Base-by-base conservation (phyloP, 2,797 vertebrate species). In the Champsocephalus esox region DNA sequence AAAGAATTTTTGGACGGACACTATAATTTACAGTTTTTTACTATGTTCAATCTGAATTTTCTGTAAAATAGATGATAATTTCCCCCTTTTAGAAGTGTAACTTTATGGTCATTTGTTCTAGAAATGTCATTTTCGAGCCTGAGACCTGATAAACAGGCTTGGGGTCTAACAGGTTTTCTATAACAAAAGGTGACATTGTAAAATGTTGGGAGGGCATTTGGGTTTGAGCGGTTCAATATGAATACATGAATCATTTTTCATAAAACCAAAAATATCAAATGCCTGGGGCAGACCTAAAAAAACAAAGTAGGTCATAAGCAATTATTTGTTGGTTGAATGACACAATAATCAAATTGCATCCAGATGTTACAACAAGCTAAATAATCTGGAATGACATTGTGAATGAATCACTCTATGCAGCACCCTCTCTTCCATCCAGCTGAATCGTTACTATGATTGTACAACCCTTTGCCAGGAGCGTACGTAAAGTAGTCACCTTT, bases 281-380 rank as follows among this genome's bases (percentile, higher is more conserved):
- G 63, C 56, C n/a, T 44, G 49, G 56, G 67, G 14, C 3, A 13
- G 77, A 58, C 48, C 44, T 38, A 74, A 62, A 65, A 14, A 79
- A 82, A 57, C 9, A 60, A 24, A 72, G 13, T 43, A 9, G 56
- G 28, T 28, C 28, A 28, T 28, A 28, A 28, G n/a, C 7, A 52
- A 75, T 62, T 17, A 65, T 67, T 68, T 71, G 3, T 8, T 60
- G 24, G 50, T 64, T 1, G 77, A 76, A 66, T 80, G 28, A 83
- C 68, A 64, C 70, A 83, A 72, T 8, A 62, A 51, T 58, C 3
- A 70, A 71, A 65, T 51, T 16, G 21, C 50, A 28, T 67, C 8
- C 17, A 72, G 19, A 52, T 57, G 60, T 87, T 78, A 66, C 24
- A 55, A 72, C 21, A 24, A 24, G 24, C 24, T 24, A 24, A 24